Percentiles rank a stretch among this genome's conserved stretches.
Evolutionary conservation across 2,888 invertebrate genomes (phyloP).

Genomic region (Trachelus iudaicus): DNA sequence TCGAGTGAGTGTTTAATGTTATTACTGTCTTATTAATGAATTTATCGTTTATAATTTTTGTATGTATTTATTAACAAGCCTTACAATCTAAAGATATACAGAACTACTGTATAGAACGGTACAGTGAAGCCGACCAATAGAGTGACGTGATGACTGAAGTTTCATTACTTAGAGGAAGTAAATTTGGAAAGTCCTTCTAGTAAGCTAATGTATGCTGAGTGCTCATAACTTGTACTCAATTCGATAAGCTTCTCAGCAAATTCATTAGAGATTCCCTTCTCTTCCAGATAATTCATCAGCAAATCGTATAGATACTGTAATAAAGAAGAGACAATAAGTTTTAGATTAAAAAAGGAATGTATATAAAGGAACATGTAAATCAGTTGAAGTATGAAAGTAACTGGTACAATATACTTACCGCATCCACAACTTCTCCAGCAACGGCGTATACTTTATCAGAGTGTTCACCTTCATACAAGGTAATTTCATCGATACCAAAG

Average conservation of each 20-base stretch:
- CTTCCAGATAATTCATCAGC: conserved; percentile 94
- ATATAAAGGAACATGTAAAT: conserved; percentile 10
- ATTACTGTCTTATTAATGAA: no score
- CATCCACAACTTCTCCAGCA: conserved; percentile 94
- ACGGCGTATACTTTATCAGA: conserved; percentile 89
- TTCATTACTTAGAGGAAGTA: conserved; percentile 71
- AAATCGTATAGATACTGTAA: conserved; percentile 92
- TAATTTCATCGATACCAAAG: conserved; percentile 94
- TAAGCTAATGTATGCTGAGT: conserved; percentile 88
- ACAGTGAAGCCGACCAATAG: not conserved
- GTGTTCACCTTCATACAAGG: conserved; percentile 89
- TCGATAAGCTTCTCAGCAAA: conserved; percentile 90
- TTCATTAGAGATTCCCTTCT: conserved; percentile 93
- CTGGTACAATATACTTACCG: conserved; percentile 71
- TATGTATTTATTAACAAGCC: not conserved
- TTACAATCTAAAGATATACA: not conserved
- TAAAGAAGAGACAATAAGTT: conserved; percentile 23
- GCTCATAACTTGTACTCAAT: conserved; percentile 93
- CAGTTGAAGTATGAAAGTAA: conserved; percentile 4
- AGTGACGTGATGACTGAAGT: not conserved
- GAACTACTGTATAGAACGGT: not conserved
- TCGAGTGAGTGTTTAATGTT: no score
- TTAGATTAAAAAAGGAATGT: not conserved
- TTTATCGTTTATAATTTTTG: no score
- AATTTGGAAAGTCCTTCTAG: conserved; percentile 89